Evolutionary conservation across 2,888 invertebrate genomes (phyloP), one percentile per base, ranked within the genome.

Genomic region (Marronus borbonicus): DNA sequence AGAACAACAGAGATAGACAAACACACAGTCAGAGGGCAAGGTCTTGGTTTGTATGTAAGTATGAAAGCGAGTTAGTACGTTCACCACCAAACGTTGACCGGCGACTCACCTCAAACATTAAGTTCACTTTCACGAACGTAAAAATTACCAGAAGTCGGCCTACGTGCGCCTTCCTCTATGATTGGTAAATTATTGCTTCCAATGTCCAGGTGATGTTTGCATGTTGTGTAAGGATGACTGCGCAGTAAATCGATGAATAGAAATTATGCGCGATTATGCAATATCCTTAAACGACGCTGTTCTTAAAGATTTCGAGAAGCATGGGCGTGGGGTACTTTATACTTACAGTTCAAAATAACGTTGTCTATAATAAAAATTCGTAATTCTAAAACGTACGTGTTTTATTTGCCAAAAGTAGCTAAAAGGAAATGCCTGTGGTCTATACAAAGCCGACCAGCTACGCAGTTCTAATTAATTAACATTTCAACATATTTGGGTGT

Each of bases 141-240:
- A 68, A 68, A 50, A 10, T 50, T 28, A 66, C 20, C 66, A 49
- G 44, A 49, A 68, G 68, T 68, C 68, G 20, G 10, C 14, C 50
- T 68, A 50, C 50, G 68, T 68, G 50, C 50, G 14, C 68, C 50
- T 68, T 68, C 68, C 50, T 68, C 50, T 68, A 68, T 68, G 49
- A 68, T 68, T 50, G 28, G 50, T 68, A 68, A 68, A 68, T 68
- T 49, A 68, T 50, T 50, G 49, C 50, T 50, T 68, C 28, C 49
- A 28, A 50, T 49, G 24, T 50, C 49, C 12, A 50, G 49, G 50
- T 50, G 50, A 68, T 68, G 14, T 68, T 50, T 68, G 50, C 5
- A 28, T 68, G 68, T 28, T 20, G 20, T 24, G 50, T 50, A 50
- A 68, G 50, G 50, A 28, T 62, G 28, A 12, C 62, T 12, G 12